These are phyloP conservation scores for Colletes latitarsis DNA, from an alignment of 1,140 invertebrate genomes.

Conservation along the genomic window DNA sequence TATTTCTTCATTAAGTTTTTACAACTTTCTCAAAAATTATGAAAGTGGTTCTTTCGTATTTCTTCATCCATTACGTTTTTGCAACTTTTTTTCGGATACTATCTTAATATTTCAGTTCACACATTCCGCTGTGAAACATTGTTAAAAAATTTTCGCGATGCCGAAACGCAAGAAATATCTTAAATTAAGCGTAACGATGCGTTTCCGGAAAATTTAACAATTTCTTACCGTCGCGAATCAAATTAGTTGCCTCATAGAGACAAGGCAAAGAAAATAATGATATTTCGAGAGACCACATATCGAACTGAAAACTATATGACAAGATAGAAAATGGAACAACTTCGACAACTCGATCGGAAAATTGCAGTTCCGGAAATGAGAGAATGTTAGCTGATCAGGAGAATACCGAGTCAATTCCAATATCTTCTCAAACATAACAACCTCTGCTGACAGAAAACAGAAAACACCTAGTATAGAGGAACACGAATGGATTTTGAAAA, in stretches of 20 bases:
- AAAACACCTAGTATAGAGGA: neutral
- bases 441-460: neutral
- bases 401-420: neutral
- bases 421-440: constrained; percentile 3
- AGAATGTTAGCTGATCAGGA: constrained; percentile 26
- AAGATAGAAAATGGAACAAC: constrained; percentile 55
- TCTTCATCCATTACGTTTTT: too few species aligned
- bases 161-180: neutral
- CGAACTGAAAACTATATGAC: constrained; percentile 42
- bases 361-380: constrained; percentile 35
- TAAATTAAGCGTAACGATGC: too few species aligned
- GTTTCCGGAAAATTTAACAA: neutral
- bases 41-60: too few species aligned
- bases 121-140: too few species aligned
- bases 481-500: too few species aligned
- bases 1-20: too few species aligned
- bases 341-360: constrained; percentile 52
- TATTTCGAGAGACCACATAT: neutral
- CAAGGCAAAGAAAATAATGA: neutral
- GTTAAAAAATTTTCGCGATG: too few species aligned
- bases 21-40: too few species aligned
- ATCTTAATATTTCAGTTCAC: too few species aligned
- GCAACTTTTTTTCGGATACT: too few species aligned
- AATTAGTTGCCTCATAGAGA: neutral
- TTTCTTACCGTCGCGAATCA: neutral